Evolutionary conservation across 2,797 vertebrate genomes (phyloP).

Genomic region (Melanotaenia pygmaea): DNA sequence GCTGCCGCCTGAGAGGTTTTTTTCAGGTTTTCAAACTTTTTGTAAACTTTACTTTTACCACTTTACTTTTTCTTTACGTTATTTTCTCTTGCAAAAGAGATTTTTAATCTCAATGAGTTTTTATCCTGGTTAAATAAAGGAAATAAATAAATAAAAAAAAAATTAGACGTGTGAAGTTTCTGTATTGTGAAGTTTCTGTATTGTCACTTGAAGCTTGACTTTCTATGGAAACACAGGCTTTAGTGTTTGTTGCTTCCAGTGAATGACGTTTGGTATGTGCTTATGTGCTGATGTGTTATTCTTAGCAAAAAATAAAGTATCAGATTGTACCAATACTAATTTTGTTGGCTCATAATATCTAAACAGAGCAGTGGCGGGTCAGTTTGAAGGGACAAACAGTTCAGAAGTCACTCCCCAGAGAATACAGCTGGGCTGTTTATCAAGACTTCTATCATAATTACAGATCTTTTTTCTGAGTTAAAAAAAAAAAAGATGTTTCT

Average conservation of each 20-base stretch:
- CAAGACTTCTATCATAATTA: neutral
- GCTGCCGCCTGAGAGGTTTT: constrained; percentile 9
- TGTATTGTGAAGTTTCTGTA: neutral
- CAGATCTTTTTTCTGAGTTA: neutral
- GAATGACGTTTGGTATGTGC: constrained; percentile 5
- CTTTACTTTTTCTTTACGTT: neutral
- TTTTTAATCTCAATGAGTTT: no score
- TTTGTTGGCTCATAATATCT: constrained; percentile 9
- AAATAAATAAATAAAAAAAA: no score
- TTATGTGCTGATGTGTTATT: constrained; percentile 15
- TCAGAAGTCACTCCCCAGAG: constrained; percentile 31
- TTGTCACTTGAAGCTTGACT: neutral
- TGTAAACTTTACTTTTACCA: neutral
- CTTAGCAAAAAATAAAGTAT: constrained; percentile 29
- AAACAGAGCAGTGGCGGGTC: constrained; percentile 26
- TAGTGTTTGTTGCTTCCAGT: constrained; percentile 6
- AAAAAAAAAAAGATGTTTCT: neutral
- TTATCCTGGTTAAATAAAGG: no score
- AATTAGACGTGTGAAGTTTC: neutral
- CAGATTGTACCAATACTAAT: constrained; percentile 5
- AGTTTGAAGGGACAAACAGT: constrained; percentile 10
- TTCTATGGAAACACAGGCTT: neutral
- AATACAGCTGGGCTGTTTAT: constrained; percentile 21
- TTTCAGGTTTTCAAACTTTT: neutral
- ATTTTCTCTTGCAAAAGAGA: no score